phyloP scores from a whole-genome alignment of 1,140 invertebrate species.

The Holotrichia oblita region DNA sequence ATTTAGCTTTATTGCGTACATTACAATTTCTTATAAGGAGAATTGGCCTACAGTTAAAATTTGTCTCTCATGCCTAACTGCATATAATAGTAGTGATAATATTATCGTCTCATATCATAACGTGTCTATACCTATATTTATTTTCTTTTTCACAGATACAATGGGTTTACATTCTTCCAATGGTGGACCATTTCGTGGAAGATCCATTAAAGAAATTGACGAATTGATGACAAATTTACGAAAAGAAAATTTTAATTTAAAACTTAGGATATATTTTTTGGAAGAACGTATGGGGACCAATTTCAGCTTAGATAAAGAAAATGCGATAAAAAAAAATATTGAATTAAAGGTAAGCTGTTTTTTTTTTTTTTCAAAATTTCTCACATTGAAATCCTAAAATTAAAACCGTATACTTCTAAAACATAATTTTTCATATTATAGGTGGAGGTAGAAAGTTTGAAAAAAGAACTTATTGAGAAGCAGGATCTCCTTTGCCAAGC shows the following conservation, averaged over 20 bases:
- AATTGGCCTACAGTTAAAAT: no score
- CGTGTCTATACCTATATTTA: no score
- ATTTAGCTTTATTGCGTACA: no score
- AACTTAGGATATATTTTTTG: slow-evolving; percentile 88
- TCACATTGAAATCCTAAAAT: not conserved
- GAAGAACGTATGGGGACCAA: slow-evolving; percentile 82
- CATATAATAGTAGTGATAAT: no score
- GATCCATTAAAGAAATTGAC: slow-evolving; percentile 89
- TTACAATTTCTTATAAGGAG: no score
- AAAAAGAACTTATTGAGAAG: slow-evolving; percentile 82
- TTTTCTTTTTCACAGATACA: slow-evolving; percentile 48
- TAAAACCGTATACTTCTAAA: not conserved
- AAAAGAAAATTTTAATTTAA: slow-evolving; percentile 93
- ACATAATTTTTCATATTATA: slow-evolving; percentile 57
- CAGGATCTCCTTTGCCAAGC: slow-evolving; percentile 85
- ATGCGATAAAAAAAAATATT: slow-evolving; percentile 77
- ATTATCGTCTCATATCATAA: slow-evolving; percentile 17
- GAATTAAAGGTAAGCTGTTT: slow-evolving; percentile 75
- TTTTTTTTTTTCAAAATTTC: not conserved
- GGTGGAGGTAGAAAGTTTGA: slow-evolving; percentile 81
- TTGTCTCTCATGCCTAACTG: no score
- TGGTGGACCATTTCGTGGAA: slow-evolving; percentile 48
- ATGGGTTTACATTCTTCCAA: slow-evolving; percentile 49
- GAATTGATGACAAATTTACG: slow-evolving; percentile 82
- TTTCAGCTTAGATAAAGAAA: slow-evolving; percentile 68